Conservation (phyloP, 2,888 invertebrate genomes). For the Andrena bucephala region DNA sequence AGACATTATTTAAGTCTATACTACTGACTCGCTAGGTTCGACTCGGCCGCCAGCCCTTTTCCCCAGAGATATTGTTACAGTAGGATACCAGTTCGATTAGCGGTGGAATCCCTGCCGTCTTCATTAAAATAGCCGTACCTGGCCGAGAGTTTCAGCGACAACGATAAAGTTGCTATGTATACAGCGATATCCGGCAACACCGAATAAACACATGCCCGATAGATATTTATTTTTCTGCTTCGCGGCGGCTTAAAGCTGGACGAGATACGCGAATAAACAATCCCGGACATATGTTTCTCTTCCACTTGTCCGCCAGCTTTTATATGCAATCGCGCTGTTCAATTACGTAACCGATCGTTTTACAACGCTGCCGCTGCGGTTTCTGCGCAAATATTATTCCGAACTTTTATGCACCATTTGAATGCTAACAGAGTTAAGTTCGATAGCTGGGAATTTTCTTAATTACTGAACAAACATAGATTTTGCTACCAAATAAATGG, state of each 20-base stretch:
- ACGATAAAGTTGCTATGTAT: constrained; percentile 75
- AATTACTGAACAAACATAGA: too few species aligned
- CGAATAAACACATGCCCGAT: constrained; percentile 68
- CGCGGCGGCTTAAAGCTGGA: constrained; percentile 61
- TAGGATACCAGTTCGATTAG: constrained; percentile 6
- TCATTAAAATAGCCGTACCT: constrained; percentile 28
- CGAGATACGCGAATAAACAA: constrained; percentile 73
- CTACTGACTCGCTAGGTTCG: neutral
- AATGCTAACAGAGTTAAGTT: neutral
- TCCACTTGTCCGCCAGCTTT: constrained; percentile 60
- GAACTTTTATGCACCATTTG: neutral
- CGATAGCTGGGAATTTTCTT: neutral
- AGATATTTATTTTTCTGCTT: constrained; percentile 69
- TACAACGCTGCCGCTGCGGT: constrained; percentile 8
- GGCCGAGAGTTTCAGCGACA: constrained; percentile 50
- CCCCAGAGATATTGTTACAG: neutral
- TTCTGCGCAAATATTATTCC: neutral
- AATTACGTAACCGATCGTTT: constrained; percentile 51
- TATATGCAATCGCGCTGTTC: constrained; percentile 38
- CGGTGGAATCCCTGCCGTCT: neutral
- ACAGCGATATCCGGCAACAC: constrained; percentile 73
- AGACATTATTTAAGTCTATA: constrained; percentile 20
- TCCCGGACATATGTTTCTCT: constrained; percentile 70
- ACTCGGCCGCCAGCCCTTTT: neutral
- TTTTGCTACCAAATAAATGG: neutral